Evolutionary conservation across 37 sponge, comb jelly and placozoan species (phyloP).

Genomic region (Agelas oroides): DNA sequence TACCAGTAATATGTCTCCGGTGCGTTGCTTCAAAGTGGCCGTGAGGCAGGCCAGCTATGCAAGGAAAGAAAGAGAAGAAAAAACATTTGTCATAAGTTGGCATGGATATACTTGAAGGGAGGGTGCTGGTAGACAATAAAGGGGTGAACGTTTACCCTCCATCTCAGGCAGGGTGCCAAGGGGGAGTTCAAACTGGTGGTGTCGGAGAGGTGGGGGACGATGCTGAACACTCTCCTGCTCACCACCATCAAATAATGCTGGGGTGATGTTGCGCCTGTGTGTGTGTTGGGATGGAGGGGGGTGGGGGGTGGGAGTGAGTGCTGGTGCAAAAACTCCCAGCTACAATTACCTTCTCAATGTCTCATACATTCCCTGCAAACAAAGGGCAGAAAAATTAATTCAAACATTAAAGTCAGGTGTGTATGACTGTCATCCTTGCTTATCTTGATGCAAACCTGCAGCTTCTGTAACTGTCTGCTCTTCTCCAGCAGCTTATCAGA

Average conservation of each 20-base stretch:
- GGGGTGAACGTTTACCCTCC: slow-evolving; percentile 26
- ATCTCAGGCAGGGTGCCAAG: slow-evolving; percentile 31
- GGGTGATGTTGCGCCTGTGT: slow-evolving; percentile 50
- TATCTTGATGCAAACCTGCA: slow-evolving; percentile 54
- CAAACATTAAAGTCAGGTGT: no score
- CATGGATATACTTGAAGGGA: no score
- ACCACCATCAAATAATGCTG: slow-evolving; percentile 47
- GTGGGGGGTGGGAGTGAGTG: background rate
- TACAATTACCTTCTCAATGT: slow-evolving; percentile 71
- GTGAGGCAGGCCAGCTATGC: background rate
- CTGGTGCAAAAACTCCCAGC: background rate
- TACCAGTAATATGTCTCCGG: no score
- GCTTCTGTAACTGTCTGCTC: slow-evolving; percentile 85
- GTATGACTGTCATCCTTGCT: no score
- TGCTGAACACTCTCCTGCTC: background rate
- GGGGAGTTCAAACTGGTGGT: slow-evolving; percentile 46
- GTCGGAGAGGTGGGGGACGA: slow-evolving; percentile 1
- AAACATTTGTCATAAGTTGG: no score
- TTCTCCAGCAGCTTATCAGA: slow-evolving; percentile 88
- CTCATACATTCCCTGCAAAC: slow-evolving; percentile 79
- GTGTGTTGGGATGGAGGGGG: no score
- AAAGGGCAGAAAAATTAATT: background rate
- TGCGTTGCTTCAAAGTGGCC: background rate
- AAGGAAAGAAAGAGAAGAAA: no score
- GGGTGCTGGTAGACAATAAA: no score